A percentile compares a stretch with the other conserved stretches of the same genome.
These are phyloP conservation scores for Thaleichthys pacificus DNA, from an alignment of 2,797 vertebrate genomes.

Conservation along the genomic window DNA sequence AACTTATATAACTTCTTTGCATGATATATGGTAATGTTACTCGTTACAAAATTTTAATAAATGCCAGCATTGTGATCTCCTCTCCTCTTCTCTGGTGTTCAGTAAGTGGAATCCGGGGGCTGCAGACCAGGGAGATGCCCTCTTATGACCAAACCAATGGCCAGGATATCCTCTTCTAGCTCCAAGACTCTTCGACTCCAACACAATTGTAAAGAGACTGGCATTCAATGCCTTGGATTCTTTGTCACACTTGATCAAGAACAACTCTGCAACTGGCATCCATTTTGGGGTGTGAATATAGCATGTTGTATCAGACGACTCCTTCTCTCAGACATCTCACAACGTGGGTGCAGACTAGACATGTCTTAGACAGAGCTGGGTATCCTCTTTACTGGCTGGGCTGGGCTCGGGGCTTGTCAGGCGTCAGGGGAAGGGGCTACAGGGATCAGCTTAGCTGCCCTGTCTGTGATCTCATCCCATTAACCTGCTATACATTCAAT, in stretches of 20 bases:
- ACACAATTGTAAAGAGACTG: constrained; percentile 23
- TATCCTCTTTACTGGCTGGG: constrained; percentile 53
- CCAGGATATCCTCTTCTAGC: constrained; percentile 48
- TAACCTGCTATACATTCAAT: constrained; percentile 62
- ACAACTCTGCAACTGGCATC: not conserved
- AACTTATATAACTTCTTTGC: too few relatives aligned
- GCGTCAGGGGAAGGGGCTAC: constrained; percentile 9
- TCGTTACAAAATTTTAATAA: constrained; percentile 46
- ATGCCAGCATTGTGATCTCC: constrained; percentile 29
- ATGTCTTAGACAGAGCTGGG: constrained; percentile 52
- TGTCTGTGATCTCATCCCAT: constrained; percentile 53
- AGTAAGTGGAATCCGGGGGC: constrained; percentile 52
- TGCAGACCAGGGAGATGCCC: constrained; percentile 46
- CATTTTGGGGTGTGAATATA: constrained; percentile 8
- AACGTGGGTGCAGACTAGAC: constrained; percentile 52
- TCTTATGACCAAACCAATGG: constrained; percentile 21
- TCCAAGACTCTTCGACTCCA: constrained; percentile 47
- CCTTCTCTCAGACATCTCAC: constrained; percentile 34
- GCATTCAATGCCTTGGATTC: not conserved
- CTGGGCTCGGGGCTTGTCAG: not conserved
- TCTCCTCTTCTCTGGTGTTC: constrained; percentile 54
- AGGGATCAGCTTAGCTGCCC: constrained; percentile 62
- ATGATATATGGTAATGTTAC: not conserved
- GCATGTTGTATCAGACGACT: not conserved
- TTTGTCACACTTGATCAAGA: not conserved